Base-by-base conservation (phyloP, 2,113 vertebrate genomes). In the Saccopteryx bilineata region DNA sequence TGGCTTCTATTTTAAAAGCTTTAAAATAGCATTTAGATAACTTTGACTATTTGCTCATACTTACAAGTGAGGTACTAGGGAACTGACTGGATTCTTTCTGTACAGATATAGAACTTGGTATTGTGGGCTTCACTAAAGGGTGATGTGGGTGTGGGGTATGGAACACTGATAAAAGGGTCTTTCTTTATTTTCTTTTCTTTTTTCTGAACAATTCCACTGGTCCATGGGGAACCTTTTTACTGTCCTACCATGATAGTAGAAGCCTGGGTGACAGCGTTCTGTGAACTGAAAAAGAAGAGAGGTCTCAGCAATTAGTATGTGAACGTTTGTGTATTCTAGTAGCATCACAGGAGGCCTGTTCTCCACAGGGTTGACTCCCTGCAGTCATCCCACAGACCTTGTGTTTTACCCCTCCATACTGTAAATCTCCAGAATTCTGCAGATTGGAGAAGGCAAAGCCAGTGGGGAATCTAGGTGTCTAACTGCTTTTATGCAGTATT, bases 1-100 rank as follows among this genome's bases (percentile, higher is more conserved):
- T 76, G 39, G 6, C 50, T 91, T 90, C 48, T 52, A 11, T 66
- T 91, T 93, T 81, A 84, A 39, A 87, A 79, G 63, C 24, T 97
- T 88, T 72, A 52, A 58, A 39, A 39, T 39, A 39, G 12, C 58
- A 31, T 63, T 46, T 69, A n/a, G 12, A 33, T 71, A 23, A 69
- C 58, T 24, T n/a, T 54, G 56, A 12, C n/a, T 56, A 3, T 76
- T 18, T 89, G 33, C 19, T 26, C 23, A 17, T n/a, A 63, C 24
- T 74, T 60, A 61, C 6, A 12, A 74, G 2, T 17, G 50, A 50
- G 19, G 2, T 28, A 12, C 19, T 81, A 11, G 26, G 39, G 9
- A 81, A 13, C 15, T 65, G 15, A 21, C n/a, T 78, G 24, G 28
- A 86, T 56, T 4, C 60, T 86, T 50, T 82, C 31, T 74, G 15